Evolutionary conservation across 2,888 invertebrate genomes (phyloP), one percentile per base, ranked within the genome.

Genomic region (Agrilus mali): DNA sequence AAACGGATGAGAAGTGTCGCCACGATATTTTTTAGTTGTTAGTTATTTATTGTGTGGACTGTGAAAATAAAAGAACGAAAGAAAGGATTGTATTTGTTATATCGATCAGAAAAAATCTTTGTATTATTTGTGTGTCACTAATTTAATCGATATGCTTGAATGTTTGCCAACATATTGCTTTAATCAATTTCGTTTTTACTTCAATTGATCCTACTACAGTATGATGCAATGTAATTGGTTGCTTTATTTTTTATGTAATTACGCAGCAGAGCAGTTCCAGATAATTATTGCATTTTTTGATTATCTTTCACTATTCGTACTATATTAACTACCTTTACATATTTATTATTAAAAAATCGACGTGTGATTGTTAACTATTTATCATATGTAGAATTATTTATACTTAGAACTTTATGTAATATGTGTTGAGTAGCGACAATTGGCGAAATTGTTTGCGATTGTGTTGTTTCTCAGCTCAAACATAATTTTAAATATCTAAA

Each of bases 281-380:
- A 35, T 12, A 8, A 17, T 35, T 12, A 8, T 36, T 43, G 42
- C 37, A 33, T 45, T 43, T 43, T n/a, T 36, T 41, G 39, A 41
- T 40, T 43, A 43, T 34, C 36, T 42, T 41, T 46, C 43, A 50
- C 50, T 57, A 55, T 53, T 58, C 53, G 53, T 55, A 40, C 48
- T 43, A 52, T 47, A 42, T 50, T 47, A 59, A 57, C 20, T 20
- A 20, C 59, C 59, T 61, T 60, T 66, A 65, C 64, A 63, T 65
- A 56, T 66, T 60, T 60, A 61, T 59, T 60, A 55, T 57, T 63
- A 65, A 59, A 59, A 61, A 61, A 64, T 10, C 27, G 63, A 61
- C 60, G 66, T 66, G 66, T 65, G 65, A 65, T 66, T 64, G 60
- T 58, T 58, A 55, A 60, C 56, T 61, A 61, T 60, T 63, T 62